These are phyloP conservation scores for Shargacucullia verbasci DNA, from an alignment of 2,888 invertebrate genomes.

Conservation along the genomic window DNA sequence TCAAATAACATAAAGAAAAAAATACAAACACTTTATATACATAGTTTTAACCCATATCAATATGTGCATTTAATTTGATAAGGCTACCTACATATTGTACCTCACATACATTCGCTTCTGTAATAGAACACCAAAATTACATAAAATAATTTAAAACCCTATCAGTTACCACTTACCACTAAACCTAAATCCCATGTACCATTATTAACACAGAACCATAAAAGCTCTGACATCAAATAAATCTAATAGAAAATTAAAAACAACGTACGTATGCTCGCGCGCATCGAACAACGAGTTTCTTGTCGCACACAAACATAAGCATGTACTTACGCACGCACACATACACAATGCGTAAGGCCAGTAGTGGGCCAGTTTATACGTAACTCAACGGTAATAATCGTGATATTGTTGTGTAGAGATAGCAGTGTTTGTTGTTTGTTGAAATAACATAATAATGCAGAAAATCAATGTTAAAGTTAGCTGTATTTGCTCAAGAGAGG, in stretches of 20 bases:
- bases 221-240: constrained; percentile 57
- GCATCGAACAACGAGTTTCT: constrained; percentile 60
- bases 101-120: too few relatives aligned
- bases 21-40: too few relatives aligned
- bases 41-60: too few relatives aligned
- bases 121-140: too few relatives aligned
- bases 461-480: not conserved
- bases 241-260: constrained; percentile 60
- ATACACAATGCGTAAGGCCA: constrained; percentile 79
- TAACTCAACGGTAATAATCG: constrained; percentile 87
- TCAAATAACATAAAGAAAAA: too few relatives aligned
- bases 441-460: constrained; percentile 18
- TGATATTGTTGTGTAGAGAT: constrained; percentile 81
- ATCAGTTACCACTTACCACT: constrained; percentile 20
- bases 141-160: constrained; percentile 31
- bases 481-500: too few relatives aligned
- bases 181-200: constrained; percentile 34
- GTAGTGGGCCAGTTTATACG: constrained; percentile 85
- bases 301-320: constrained; percentile 49
- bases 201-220: constrained; percentile 48
- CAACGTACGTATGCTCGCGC: constrained; percentile 45
- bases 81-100: too few relatives aligned
- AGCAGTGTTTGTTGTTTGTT: constrained; percentile 55
- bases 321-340: constrained; percentile 70
- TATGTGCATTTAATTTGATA: too few relatives aligned